Conservation (phyloP, 2,888 invertebrate species). For the Agonopterix arenella region DNA sequence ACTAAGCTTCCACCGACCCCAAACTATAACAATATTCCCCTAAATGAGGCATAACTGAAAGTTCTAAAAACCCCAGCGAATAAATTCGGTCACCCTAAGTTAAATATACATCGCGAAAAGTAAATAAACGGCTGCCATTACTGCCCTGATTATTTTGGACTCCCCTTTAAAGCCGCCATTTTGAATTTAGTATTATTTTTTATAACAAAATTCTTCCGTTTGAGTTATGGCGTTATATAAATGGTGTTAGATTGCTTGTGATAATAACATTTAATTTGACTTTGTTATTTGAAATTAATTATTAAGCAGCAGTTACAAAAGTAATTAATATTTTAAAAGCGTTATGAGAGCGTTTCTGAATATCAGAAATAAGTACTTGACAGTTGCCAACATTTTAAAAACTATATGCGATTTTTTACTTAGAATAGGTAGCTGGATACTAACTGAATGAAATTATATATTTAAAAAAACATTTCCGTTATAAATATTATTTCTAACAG, state of each 20-base stretch:
- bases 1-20: conserved; percentile 24
- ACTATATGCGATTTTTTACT: too few relatives aligned
- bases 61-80: conserved; percentile 48
- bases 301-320: too few relatives aligned
- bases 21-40: conserved; percentile 39
- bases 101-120: conserved; percentile 68
- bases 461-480: too few relatives aligned
- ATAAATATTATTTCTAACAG: too few relatives aligned
- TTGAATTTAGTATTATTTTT: conserved; percentile 43
- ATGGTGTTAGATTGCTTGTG: neutral
- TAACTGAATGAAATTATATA: too few relatives aligned
- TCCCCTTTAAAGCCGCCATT: conserved; percentile 61
- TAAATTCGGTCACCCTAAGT: conserved; percentile 31
- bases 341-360: too few relatives aligned
- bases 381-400: too few relatives aligned
- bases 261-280: too few relatives aligned
- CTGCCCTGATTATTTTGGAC: conserved; percentile 67
- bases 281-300: too few relatives aligned
- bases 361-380: too few relatives aligned
- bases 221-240: conserved; percentile 29
- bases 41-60: conserved; percentile 69
- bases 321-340: too few relatives aligned
- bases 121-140: conserved; percentile 71
- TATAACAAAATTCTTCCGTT: conserved; percentile 16
- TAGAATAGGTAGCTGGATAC: too few relatives aligned